Conservation (phyloP, 1,140 invertebrate genomes). For the Pentalonia nigronervosa region DNA sequence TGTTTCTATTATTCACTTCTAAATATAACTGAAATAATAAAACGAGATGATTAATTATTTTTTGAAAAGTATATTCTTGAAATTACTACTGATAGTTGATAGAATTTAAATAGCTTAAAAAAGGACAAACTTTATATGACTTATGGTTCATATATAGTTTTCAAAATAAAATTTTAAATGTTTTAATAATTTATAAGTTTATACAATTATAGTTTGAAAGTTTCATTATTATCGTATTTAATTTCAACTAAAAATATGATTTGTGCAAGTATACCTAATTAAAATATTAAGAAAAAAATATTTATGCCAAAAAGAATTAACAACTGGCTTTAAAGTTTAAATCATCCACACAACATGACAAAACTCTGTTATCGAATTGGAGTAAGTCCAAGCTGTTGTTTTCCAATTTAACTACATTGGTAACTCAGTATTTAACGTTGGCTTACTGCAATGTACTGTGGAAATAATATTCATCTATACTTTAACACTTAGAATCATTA, state of each 20-base stretch:
- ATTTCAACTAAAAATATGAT: background rate
- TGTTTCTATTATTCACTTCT: too few relatives aligned
- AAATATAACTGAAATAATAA: too few relatives aligned
- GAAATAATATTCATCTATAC: background rate
- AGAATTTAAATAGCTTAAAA: background rate
- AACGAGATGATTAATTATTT: too few relatives aligned
- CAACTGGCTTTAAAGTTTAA: background rate
- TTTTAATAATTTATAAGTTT: background rate
- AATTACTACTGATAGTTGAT: too few relatives aligned
- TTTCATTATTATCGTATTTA: background rate
- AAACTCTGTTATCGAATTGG: slow-evolving; percentile 25
- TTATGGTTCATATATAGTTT: too few relatives aligned
- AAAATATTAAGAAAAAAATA: background rate
- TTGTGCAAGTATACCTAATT: background rate
- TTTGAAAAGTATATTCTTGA: too few relatives aligned
- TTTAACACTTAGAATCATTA: background rate
- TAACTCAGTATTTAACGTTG: background rate
- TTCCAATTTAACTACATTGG: slow-evolving; percentile 1
- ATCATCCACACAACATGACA: background rate
- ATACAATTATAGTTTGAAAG: background rate
- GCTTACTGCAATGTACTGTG: background rate
- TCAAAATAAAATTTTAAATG: too few relatives aligned
- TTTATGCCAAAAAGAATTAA: slow-evolving; percentile 21
- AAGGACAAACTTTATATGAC: too few relatives aligned
- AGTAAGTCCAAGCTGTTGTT: slow-evolving; percentile 3